Conservation (phyloP, 92 coral and sea anemone genomes). For the Heteractis magnifica region DNA sequence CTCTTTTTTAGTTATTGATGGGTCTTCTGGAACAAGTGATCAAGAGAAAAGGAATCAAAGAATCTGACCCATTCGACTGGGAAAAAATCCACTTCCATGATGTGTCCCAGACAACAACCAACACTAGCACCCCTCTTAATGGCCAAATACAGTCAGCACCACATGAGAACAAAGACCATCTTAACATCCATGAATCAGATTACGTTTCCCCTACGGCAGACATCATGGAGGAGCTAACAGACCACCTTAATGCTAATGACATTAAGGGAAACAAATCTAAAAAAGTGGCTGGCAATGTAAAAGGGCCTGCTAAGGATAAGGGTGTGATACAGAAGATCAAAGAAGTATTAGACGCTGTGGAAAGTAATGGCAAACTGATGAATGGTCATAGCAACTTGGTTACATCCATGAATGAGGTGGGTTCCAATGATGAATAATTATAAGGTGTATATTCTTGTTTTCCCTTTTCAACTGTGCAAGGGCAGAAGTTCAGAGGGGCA, state of each 20-base stretch:
- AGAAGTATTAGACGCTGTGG: constrained; percentile 79
- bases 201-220: constrained; percentile 64
- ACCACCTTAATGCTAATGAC: constrained; percentile 52
- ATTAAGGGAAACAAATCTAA: constrained; percentile 50
- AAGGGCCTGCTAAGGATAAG: constrained; percentile 50
- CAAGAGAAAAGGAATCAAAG: constrained; percentile 73
- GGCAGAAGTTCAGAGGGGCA: too few species aligned
- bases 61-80: constrained; percentile 91
- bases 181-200: constrained; percentile 60
- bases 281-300: constrained; percentile 34
- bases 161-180: constrained; percentile 67
- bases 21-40: constrained; percentile 78
- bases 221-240: constrained; percentile 76
- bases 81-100: constrained; percentile 67
- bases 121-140: constrained; percentile 75
- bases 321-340: constrained; percentile 78
- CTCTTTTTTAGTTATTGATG: constrained; percentile 54
- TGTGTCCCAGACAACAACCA: constrained; percentile 82
- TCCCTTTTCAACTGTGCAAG: neutral
- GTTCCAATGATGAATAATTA: too few species aligned
- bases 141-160: constrained; percentile 84
- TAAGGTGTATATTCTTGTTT: neutral
- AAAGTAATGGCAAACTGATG: constrained; percentile 56
- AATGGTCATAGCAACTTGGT: constrained; percentile 12
- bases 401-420: constrained; percentile 10